phyloP scores from a whole-genome alignment of 2,113 vertebrate genomes.

The Triplophysa tibetana region DNA sequence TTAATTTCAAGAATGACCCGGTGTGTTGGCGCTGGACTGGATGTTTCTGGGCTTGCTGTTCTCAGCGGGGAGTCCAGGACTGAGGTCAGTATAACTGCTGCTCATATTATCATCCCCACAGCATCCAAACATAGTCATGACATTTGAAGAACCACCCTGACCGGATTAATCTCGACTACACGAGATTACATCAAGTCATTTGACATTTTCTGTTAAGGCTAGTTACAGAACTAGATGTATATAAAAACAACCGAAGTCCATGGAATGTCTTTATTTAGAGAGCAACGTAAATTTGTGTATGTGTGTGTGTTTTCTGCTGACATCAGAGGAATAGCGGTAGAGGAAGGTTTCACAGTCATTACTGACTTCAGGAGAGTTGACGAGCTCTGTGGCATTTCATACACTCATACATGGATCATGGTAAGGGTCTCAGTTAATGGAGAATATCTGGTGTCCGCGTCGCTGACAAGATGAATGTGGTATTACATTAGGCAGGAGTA shows the following conservation, averaged over 20 bases:
- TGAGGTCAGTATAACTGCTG: constrained; percentile 76
- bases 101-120: constrained; percentile 46
- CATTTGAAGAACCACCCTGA: not conserved
- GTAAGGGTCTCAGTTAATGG: constrained; percentile 57
- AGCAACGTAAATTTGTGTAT: constrained; percentile 9
- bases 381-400: constrained; percentile 56
- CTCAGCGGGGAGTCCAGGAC: constrained; percentile 74
- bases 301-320: constrained; percentile 50
- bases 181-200: not conserved
- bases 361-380: constrained; percentile 54
- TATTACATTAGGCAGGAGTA: constrained; percentile 55
- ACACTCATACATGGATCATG: constrained; percentile 52
- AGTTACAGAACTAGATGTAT: not conserved
- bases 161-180: not conserved
- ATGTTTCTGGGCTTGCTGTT: constrained; percentile 69
- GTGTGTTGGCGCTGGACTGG: constrained; percentile 74
- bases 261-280: not conserved
- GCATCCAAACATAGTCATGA: constrained; percentile 23
- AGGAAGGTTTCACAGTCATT: constrained; percentile 46
- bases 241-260: not conserved
- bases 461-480: constrained; percentile 53
- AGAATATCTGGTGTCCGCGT: constrained; percentile 47
- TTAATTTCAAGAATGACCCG: constrained; percentile 80
- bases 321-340: constrained; percentile 38
- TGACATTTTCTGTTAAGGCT: not conserved